Evolutionary conservation across 2,888 invertebrate species (phyloP).

Genomic region (Desoria tigrina): DNA sequence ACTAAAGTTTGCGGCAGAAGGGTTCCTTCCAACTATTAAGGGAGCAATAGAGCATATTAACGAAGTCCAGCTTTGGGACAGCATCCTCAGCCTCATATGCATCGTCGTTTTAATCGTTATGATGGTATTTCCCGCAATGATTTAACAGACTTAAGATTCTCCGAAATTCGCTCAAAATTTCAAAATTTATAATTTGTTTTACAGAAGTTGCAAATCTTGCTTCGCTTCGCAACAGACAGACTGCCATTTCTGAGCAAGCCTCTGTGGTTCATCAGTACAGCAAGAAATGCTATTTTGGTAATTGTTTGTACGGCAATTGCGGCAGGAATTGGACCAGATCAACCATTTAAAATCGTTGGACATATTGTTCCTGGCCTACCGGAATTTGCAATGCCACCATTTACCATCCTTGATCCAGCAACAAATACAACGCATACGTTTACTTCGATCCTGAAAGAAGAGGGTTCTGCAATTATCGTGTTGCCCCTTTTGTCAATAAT

Average conservation of each 20-base stretch:
- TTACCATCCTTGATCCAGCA: slow-evolving; percentile 62
- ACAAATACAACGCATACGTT: slow-evolving; percentile 64
- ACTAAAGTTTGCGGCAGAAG: slow-evolving; percentile 51
- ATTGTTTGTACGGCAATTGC: slow-evolving; percentile 69
- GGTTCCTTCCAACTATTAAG: slow-evolving; percentile 48
- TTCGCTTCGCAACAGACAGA: slow-evolving; percentile 34
- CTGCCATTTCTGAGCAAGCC: slow-evolving; percentile 60
- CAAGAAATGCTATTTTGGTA: slow-evolving; percentile 75
- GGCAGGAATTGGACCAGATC: slow-evolving; percentile 64
- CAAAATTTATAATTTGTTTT: slow-evolving; percentile 3
- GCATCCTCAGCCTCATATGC: slow-evolving; percentile 47
- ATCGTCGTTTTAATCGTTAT: slow-evolving; percentile 45
- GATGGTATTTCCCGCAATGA: slow-evolving; percentile 35
- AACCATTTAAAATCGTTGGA: slow-evolving; percentile 55
- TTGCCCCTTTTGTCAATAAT: slow-evolving; percentile 80
- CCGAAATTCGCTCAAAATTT: neutral
- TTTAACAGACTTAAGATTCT: neutral
- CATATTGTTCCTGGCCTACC: slow-evolving; percentile 64
- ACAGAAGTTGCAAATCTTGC: slow-evolving; percentile 42
- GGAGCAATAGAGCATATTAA: slow-evolving; percentile 40
- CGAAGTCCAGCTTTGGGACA: slow-evolving; percentile 45
- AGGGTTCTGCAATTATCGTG: slow-evolving; percentile 69
- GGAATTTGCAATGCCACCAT: slow-evolving; percentile 66
- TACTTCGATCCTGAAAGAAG: slow-evolving; percentile 72
- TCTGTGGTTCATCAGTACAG: slow-evolving; percentile 73